A percentile compares a stretch with the other conserved stretches of the same genome.
phyloP scores from a whole-genome alignment of 2,113 vertebrate genomes.

The Microcebus tavaratra region DNA sequence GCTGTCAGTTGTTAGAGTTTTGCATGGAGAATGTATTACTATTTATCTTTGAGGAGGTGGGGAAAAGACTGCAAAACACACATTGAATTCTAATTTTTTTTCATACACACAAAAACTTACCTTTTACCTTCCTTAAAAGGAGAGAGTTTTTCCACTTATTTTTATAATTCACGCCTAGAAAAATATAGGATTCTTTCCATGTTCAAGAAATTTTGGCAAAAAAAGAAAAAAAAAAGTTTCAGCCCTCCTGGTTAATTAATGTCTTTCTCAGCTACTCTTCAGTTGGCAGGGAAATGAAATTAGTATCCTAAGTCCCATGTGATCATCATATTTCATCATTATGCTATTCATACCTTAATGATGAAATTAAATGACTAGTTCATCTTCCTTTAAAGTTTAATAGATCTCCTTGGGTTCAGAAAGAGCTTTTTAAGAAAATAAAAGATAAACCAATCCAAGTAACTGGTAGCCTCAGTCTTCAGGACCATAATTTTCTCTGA shows the following conservation, averaged over 20 bases:
- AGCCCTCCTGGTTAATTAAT: background rate
- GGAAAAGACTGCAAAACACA: background rate
- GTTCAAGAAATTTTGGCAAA: background rate
- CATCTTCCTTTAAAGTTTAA: constrained; percentile 13
- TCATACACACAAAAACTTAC: background rate
- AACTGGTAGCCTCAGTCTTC: background rate
- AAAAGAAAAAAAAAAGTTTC: background rate
- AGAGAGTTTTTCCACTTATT: background rate
- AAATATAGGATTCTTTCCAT: constrained; percentile 31
- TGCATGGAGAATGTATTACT: constrained; percentile 14
- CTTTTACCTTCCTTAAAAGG: background rate
- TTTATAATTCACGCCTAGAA: constrained; percentile 2
- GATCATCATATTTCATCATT: background rate
- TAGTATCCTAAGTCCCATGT: background rate
- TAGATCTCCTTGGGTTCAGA: constrained; percentile 3
- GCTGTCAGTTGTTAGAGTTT: background rate
- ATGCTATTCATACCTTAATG: constrained; percentile 14
- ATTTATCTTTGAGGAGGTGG: constrained; percentile 27
- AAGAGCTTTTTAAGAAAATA: constrained; percentile 35
- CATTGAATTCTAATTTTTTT: background rate
- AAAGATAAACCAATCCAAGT: background rate
- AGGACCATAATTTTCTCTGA: background rate
- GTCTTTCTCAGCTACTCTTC: background rate
- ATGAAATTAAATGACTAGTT: background rate
- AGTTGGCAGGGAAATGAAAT: constrained; percentile 22